A percentile compares a stretch with the other conserved stretches of the same genome.
phyloP scores from a whole-genome alignment of 2,113 vertebrate species.

The Ivindomyrus marchei region DNA sequence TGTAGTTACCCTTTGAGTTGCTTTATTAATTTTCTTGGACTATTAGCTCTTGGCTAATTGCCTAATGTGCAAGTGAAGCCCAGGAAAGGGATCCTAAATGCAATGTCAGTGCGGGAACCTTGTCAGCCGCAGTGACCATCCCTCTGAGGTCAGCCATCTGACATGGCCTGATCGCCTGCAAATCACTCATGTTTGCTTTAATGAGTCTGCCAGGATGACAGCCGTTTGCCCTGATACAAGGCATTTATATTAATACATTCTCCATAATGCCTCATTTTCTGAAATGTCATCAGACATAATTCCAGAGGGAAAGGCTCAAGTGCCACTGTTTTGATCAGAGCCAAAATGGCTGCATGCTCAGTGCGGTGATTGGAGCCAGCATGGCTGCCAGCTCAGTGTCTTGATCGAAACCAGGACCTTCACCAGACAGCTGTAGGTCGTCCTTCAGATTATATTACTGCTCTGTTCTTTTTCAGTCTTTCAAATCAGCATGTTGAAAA shows the following conservation, averaged over 20 bases:
- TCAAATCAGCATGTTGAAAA: background rate
- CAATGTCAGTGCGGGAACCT: background rate
- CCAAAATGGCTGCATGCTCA: background rate
- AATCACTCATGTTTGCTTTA: slow-evolving; percentile 15
- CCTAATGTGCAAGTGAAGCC: slow-evolving; percentile 25
- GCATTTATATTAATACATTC: slow-evolving; percentile 1
- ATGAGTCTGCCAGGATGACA: slow-evolving; percentile 12
- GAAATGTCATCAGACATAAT: background rate
- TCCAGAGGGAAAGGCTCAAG: background rate
- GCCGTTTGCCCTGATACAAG: slow-evolving; percentile 4
- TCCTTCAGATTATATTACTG: background rate
- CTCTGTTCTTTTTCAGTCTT: slow-evolving; percentile 4
- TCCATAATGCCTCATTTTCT: background rate
- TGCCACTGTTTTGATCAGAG: background rate
- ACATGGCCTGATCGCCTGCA: background rate
- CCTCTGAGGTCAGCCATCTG: background rate
- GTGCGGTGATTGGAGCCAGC: background rate
- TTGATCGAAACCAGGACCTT: slow-evolving; percentile 6
- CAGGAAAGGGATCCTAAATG: slow-evolving; percentile 1
- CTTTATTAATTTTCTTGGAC: slow-evolving; percentile 28
- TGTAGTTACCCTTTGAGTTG: slow-evolving; percentile 10
- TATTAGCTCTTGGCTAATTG: slow-evolving; percentile 25
- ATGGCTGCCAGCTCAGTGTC: background rate
- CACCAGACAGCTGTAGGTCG: background rate
- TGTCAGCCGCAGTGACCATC: background rate